Base-by-base conservation (phyloP, 2,113 vertebrate genomes). In the Phalacrocorax pelagicus region DNA sequence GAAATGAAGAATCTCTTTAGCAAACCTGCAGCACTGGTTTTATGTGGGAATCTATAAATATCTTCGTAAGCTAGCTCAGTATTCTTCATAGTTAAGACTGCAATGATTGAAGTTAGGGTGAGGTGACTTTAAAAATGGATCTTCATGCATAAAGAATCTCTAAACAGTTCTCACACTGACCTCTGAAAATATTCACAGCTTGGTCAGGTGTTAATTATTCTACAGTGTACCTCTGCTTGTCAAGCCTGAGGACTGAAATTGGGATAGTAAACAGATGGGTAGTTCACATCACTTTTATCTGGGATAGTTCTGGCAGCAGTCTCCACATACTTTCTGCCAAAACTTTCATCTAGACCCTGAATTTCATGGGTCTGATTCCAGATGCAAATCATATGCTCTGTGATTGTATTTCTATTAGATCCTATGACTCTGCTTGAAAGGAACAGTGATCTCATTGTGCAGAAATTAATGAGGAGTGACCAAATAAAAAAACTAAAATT, bases 1-100 rank as follows among this genome's bases (percentile, higher is more conserved):
- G 59, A 95, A 66, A 72, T 32, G 5, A 77, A 86, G 92, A 90
- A 69, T 52, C 46, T 77, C 62, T 95, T 83, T 52, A 88, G 32
- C 30, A 94, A 94, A 86, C 90, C 85, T 88, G 72, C 23, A 61
- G 36, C 29, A 54, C 93, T 94, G 42, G 69, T 94, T 97, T 92
- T 88, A 26, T 65, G 27, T 34, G 40, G 23, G 34, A 89, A 91
- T 57, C 65, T 58, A 55, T 83, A 93, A 84, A 88, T 96, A 72
- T 15, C 29, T 94, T 73, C 40, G 75, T 77, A 65, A 85, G 17
- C 11, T 66, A 86, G 5, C 40, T 91, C 44, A 72, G 4, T 57
- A 22, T 59, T 5, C 26, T 86, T 84, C 54, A 51, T 16, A 81
- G 61, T 52, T 65, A 88, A 82, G 38, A 36, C 23, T 78, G 22